Evolutionary conservation across 2,888 invertebrate genomes (phyloP).

Genomic region (Phoronis australis): DNA sequence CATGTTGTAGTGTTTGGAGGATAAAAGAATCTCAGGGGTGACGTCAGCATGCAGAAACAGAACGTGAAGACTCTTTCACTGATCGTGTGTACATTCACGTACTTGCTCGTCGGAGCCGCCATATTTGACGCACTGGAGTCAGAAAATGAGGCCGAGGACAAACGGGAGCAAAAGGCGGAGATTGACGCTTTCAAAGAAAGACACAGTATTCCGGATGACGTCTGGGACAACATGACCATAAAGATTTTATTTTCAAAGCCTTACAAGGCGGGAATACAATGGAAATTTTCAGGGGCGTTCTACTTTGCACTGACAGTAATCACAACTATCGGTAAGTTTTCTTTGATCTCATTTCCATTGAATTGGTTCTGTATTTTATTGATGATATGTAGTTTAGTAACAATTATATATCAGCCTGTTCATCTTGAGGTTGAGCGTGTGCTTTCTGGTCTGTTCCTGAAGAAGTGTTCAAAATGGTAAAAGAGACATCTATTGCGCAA

Average conservation of each 20-base stretch:
- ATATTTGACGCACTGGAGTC: slow-evolving; percentile 98
- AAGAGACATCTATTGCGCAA: no score
- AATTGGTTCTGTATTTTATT: no score
- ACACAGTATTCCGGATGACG: slow-evolving; percentile 89
- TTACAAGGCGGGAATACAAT: slow-evolving; percentile 96
- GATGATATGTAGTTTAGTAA: no score
- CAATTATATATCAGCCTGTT: no score
- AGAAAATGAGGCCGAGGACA: slow-evolving; percentile 83
- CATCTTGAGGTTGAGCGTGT: no score
- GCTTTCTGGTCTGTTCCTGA: no score
- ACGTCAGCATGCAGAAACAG: slow-evolving; percentile 98
- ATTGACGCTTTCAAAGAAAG: slow-evolving; percentile 55
- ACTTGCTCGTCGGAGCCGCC: slow-evolving; percentile 94
- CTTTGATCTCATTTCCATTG: no score
- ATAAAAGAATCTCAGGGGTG: no score
- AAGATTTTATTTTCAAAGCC: slow-evolving; percentile 95
- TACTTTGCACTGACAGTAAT: slow-evolving; percentile 98
- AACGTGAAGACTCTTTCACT: slow-evolving; percentile 96
- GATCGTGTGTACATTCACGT: slow-evolving; percentile 99
- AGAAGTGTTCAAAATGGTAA: no score
- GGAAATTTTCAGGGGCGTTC: slow-evolving; percentile 99
- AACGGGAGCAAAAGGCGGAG: slow-evolving; percentile 62
- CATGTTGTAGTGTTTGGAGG: no score
- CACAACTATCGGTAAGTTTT: slow-evolving; percentile 81
- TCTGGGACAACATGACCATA: slow-evolving; percentile 83